phyloP scores from a whole-genome alignment of 2,888 invertebrate genomes.

The Lacanobia oleracea region DNA sequence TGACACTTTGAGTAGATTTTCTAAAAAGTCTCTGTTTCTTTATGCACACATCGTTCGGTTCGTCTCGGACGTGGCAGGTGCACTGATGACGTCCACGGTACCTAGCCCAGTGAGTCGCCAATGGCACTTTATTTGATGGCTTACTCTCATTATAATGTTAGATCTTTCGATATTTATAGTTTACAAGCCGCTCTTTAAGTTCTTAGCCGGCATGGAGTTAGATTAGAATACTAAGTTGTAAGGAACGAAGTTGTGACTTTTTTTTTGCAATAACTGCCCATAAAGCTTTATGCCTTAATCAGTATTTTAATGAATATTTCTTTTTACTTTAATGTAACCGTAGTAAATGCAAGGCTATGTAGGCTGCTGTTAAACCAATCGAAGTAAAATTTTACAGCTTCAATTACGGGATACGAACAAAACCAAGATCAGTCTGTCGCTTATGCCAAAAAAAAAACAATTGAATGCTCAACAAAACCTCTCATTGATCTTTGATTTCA shows the following conservation, averaged over 20 bases:
- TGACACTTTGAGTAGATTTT: constrained; percentile 27
- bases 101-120: constrained; percentile 69
- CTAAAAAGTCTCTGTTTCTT: constrained; percentile 27
- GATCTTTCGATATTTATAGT: constrained; percentile 71
- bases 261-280: neutral
- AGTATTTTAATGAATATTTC: constrained; percentile 1
- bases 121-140: constrained; percentile 75
- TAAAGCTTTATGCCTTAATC: neutral
- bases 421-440: neutral
- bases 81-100: constrained; percentile 65
- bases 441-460: neutral
- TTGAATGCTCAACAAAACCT: neutral
- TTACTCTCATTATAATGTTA: constrained; percentile 71
- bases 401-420: constrained; percentile 3
- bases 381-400: neutral
- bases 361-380: neutral
- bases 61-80: constrained; percentile 69
- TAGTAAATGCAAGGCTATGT: neutral
- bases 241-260: constrained; percentile 23
- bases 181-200: constrained; percentile 65
- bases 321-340: neutral
- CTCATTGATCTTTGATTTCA: neutral
- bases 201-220: constrained; percentile 56
- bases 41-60: constrained; percentile 37
- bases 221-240: constrained; percentile 54